Evolutionary conservation across 2,888 invertebrate genomes (phyloP).

Genomic region (Suillia variegata): DNA sequence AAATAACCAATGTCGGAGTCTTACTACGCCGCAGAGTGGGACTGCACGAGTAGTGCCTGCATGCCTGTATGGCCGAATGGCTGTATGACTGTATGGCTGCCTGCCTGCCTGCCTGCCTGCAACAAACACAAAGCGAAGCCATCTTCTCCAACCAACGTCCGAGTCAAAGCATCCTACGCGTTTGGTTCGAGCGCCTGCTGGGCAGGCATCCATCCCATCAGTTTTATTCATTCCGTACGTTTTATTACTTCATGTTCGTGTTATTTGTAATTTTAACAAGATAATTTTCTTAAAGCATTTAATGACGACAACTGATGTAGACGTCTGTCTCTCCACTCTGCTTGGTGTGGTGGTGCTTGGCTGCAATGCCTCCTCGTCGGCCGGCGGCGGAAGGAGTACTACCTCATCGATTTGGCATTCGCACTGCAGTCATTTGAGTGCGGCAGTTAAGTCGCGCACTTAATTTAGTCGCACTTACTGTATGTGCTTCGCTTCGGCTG

Average conservation of each 20-base stretch:
- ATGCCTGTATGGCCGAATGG: background rate
- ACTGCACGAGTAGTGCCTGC: background rate
- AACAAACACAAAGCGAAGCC: too few relatives aligned
- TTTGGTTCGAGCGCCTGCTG: background rate
- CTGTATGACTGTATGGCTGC: too few relatives aligned
- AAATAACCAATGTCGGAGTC: slow-evolving; percentile 5
- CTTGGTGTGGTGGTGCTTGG: background rate
- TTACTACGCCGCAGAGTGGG: too few relatives aligned
- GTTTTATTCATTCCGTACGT: slow-evolving; percentile 46
- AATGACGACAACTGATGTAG: slow-evolving; percentile 41
- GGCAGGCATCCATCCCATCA: slow-evolving; percentile 39
- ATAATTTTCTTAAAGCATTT: slow-evolving; percentile 59
- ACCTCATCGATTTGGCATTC: background rate
- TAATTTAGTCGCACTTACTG: slow-evolving; percentile 44
- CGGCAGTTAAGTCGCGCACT: slow-evolving; percentile 31
- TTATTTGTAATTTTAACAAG: slow-evolving; percentile 61
- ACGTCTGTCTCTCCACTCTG: background rate
- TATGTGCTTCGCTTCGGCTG: slow-evolving; percentile 7
- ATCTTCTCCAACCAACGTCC: background rate
- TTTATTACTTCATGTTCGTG: slow-evolving; percentile 55
- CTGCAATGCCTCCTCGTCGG: background rate
- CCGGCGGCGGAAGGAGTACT: slow-evolving; percentile 4
- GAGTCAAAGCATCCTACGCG: background rate
- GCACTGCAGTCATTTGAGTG: slow-evolving; percentile 24
- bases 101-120: too few relatives aligned